Percentiles rank a stretch among this genome's conserved stretches.
These are phyloP conservation scores for Athalia circularis DNA, from an alignment of 2,888 invertebrate species.

Conservation along the genomic window DNA sequence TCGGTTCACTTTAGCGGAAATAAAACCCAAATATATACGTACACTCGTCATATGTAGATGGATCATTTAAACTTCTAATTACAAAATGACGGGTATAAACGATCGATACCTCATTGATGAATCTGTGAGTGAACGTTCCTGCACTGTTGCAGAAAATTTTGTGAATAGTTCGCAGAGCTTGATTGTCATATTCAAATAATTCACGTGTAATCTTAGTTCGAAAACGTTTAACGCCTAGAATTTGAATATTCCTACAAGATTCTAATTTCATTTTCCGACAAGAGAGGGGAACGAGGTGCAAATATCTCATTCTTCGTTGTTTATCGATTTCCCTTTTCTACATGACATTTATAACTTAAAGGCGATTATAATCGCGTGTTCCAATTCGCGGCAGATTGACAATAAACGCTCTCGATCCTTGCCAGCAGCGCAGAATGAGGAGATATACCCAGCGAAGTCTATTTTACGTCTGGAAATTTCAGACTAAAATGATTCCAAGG, in stretches of 20 bases:
- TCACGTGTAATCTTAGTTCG: no score
- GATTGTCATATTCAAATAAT: no score
- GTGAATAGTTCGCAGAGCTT: no score
- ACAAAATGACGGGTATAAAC: not conserved
- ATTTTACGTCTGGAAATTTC: conserved; percentile 27
- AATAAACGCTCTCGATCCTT: conserved; percentile 10
- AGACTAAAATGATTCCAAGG: conserved; percentile 38
- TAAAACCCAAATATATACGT: not conserved
- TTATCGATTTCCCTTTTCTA: not conserved
- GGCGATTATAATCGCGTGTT: not conserved
- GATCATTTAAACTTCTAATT: conserved; percentile 22
- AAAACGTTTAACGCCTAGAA: not conserved
- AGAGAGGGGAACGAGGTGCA: no score
- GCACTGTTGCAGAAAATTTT: no score
- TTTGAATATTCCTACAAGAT: no score
- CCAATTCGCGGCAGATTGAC: conserved; percentile 14
- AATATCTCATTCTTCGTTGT: no score
- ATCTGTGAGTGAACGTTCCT: not conserved
- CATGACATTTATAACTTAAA: no score
- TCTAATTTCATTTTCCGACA: no score
- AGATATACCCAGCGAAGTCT: not conserved
- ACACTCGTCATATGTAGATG: not conserved
- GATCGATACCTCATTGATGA: conserved; percentile 22
- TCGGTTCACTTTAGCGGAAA: not conserved
- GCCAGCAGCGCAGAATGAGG: not conserved